Evolutionary conservation across 2,888 invertebrate genomes (phyloP).

Genomic region (Acholoe squamosa): DNA sequence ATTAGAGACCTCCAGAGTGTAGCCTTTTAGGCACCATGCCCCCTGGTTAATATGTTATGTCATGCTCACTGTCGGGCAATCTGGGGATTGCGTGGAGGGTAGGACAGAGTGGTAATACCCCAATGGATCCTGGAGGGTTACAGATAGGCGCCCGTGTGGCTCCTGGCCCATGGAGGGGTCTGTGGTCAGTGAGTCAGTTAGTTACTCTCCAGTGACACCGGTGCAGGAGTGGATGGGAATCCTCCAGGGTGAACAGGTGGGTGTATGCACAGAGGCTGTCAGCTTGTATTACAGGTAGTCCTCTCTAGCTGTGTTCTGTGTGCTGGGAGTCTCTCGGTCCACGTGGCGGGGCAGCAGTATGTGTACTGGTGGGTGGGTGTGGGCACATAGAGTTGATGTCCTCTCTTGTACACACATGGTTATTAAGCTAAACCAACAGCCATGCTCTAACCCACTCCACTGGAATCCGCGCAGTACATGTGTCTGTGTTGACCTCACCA

Average conservation of each 20-base stretch:
- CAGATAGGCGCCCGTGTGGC: neutral
- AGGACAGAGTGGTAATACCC: neutral
- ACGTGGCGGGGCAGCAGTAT: neutral
- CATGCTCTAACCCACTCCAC: too few species aligned
- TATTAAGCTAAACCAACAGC: neutral
- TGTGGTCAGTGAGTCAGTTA: neutral
- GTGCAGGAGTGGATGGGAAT: neutral
- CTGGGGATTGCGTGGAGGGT: neutral
- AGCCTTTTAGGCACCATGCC: neutral
- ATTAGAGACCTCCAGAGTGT: neutral
- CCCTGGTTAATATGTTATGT: neutral
- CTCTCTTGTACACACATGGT: neutral
- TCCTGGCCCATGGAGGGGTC: neutral
- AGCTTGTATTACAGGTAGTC: neutral
- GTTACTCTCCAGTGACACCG: neutral
- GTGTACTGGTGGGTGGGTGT: neutral
- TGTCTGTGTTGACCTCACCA: too few species aligned
- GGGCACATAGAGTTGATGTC: neutral
- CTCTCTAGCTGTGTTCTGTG: neutral
- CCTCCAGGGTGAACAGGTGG: neutral
- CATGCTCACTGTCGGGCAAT: neutral
- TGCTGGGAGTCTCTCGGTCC: neutral
- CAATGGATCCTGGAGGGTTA: too few species aligned
- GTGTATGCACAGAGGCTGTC: neutral
- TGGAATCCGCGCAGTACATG: too few species aligned